phyloP scores from a whole-genome alignment of 2,888 invertebrate species.

The Athalia cordata region DNA sequence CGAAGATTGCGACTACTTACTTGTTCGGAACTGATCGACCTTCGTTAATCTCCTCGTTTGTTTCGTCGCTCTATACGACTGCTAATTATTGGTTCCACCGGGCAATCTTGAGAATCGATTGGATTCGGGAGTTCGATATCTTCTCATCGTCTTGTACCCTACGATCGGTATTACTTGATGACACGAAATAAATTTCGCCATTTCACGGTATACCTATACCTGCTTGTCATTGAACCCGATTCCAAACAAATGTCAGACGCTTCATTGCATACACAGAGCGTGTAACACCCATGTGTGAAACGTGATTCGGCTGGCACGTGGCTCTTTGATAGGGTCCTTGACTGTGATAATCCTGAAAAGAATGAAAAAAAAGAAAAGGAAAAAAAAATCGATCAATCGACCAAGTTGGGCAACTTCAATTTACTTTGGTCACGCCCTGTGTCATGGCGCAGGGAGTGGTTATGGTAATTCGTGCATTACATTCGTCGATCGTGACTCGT shows the following conservation, averaged over 20 bases:
- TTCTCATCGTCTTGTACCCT: too few species aligned
- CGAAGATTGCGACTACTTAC: background rate
- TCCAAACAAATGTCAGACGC: background rate
- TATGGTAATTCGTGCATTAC: slow-evolving; percentile 47
- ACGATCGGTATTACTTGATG: too few species aligned
- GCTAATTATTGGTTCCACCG: background rate
- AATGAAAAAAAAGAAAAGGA: background rate
- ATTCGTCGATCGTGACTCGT: slow-evolving; percentile 39
- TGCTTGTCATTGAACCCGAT: background rate
- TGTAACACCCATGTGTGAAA: background rate
- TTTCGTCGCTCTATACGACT: background rate
- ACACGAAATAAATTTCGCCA: too few species aligned
- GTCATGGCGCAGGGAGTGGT: slow-evolving; percentile 57
- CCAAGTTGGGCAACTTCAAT: slow-evolving; percentile 52
- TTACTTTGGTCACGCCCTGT: slow-evolving; percentile 56
- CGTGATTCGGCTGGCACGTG: background rate
- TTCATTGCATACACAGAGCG: background rate
- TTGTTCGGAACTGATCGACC: background rate
- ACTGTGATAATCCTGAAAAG: slow-evolving; percentile 25
- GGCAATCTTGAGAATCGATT: background rate
- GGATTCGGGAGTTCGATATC: background rate
- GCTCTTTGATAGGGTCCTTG: slow-evolving; percentile 9
- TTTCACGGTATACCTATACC: background rate
- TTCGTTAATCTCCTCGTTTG: background rate
- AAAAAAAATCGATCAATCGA: slow-evolving; percentile 57